These are phyloP conservation scores for Harmothoe impar DNA, from an alignment of 2,888 invertebrate genomes.

Conservation along the genomic window DNA sequence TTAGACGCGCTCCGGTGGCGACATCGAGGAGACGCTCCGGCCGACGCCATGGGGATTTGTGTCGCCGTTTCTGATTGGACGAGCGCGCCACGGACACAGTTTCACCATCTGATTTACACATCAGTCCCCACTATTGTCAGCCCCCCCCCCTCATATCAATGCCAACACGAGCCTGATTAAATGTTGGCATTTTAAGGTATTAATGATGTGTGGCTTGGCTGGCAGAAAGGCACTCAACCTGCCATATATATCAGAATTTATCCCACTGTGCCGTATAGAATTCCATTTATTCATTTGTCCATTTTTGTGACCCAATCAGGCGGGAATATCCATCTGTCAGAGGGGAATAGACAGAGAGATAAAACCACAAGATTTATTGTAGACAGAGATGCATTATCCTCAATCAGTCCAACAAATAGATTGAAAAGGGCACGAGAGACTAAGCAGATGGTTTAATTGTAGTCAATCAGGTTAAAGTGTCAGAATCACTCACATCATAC, in stretches of 20 bases:
- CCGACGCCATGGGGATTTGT: slow-evolving; percentile 37
- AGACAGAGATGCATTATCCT: not conserved
- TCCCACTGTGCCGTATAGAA: slow-evolving; percentile 11
- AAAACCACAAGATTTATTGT: not conserved
- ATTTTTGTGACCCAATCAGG: not conserved
- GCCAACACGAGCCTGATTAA: slow-evolving; percentile 26
- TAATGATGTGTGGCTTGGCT: slow-evolving; percentile 8
- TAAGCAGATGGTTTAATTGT: slow-evolving; percentile 37
- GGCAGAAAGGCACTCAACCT: not conserved
- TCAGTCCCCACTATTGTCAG: not conserved
- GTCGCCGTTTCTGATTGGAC: slow-evolving; percentile 29
- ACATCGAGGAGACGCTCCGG: slow-evolving; percentile 15
- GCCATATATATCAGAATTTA: slow-evolving; percentile 35
- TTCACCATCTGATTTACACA: slow-evolving; percentile 34
- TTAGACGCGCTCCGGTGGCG: slow-evolving; percentile 38
- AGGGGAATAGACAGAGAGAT: not conserved
- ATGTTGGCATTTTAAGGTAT: slow-evolving; percentile 57
- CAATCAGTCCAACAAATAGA: not conserved
- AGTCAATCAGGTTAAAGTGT: not conserved
- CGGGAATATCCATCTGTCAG: not conserved
- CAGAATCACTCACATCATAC: not conserved
- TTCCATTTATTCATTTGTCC: slow-evolving; percentile 32
- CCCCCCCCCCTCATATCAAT: not conserved
- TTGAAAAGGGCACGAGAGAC: not conserved
- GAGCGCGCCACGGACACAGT: not conserved